Evolutionary conservation across 2,113 vertebrate genomes (phyloP).

Genomic region (Clarias gariepinus): DNA sequence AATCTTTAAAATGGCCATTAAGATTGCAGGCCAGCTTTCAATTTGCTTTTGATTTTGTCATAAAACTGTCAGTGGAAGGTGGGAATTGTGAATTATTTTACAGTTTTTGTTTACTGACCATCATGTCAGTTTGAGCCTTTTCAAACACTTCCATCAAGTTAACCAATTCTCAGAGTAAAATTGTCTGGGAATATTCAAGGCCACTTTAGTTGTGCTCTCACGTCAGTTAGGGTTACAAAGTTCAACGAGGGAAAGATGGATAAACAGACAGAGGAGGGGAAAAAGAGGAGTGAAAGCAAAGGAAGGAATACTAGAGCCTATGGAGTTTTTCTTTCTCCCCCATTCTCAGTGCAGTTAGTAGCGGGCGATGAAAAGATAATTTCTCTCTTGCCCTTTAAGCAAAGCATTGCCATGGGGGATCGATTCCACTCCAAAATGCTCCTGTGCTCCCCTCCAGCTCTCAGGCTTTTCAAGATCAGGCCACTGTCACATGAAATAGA

Average conservation of each 20-base stretch:
- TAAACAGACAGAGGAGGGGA: slow-evolving; percentile 38
- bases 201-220: slow-evolving; percentile 19
- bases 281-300: slow-evolving; percentile 9
- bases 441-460: slow-evolving; percentile 66
- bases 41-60: neutral
- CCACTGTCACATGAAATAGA: slow-evolving; percentile 67
- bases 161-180: slow-evolving; percentile 38
- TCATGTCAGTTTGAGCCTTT: slow-evolving; percentile 26
- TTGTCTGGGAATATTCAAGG: slow-evolving; percentile 27
- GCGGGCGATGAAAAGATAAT: slow-evolving; percentile 70
- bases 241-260: slow-evolving; percentile 51
- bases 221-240: slow-evolving; percentile 43
- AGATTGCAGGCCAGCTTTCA: neutral
- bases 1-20: neutral
- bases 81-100: slow-evolving; percentile 15
- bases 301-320: slow-evolving; percentile 45
- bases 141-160: slow-evolving; percentile 43
- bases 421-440: slow-evolving; percentile 61
- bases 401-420: slow-evolving; percentile 73
- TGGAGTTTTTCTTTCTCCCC: slow-evolving; percentile 53
- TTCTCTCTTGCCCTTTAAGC: slow-evolving; percentile 71
- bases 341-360: slow-evolving; percentile 64
- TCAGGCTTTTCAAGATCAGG: slow-evolving; percentile 65
- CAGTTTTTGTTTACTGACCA: neutral
- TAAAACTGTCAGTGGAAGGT: neutral